Evolutionary conservation across 2,797 vertebrate species (phyloP), one percentile per base, ranked within the genome.

Genomic region (Cyprinella venusta): DNA sequence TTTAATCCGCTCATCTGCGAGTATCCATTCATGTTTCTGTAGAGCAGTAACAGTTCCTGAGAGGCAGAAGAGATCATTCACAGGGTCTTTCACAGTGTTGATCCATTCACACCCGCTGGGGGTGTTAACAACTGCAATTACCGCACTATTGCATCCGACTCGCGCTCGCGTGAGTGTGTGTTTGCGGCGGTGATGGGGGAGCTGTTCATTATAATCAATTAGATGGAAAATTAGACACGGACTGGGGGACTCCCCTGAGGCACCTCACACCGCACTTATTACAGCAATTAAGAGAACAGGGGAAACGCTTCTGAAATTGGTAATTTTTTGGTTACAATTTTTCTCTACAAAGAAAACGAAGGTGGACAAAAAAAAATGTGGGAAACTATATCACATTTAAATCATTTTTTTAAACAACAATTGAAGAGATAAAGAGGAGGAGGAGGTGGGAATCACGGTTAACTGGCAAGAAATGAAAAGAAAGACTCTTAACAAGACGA

Each of bases 61-160:
- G 59, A 42, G 72, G 48, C 64, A 59, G 64, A 85, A n/a, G 45
- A 64, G 86, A 84, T 78, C 69, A 67, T 79, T 86, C 78, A 72
- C 83, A 84, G 85, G 82, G 91, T 91, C 90, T 92, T 92, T 93
- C 90, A 90, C 93, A 90, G 92, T 92, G 90, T 89, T 89, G 90
- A 93, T 83, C 90, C 90, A 90, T 93, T 93, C 90, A 92, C 91
- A 92, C 90, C 90, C 93, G 90, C 90, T 91, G 92, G 90, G 93
- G 91, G 91, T 92, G 94, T 92, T 93, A 94, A 94, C 93, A 93
- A 93, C 90, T 93, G 93, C 94, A 95, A 95, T 95, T 95, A 95
- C 87, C 85, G 88, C 90, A 91, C 90, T 90, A 91, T 82, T 89
- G 92, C 93, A 91, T 90, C 91, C 89, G 91, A 89, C 91, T 92